phyloP scores from a whole-genome alignment of 1,140 invertebrate genomes.

The Hycleus phaleratus region DNA sequence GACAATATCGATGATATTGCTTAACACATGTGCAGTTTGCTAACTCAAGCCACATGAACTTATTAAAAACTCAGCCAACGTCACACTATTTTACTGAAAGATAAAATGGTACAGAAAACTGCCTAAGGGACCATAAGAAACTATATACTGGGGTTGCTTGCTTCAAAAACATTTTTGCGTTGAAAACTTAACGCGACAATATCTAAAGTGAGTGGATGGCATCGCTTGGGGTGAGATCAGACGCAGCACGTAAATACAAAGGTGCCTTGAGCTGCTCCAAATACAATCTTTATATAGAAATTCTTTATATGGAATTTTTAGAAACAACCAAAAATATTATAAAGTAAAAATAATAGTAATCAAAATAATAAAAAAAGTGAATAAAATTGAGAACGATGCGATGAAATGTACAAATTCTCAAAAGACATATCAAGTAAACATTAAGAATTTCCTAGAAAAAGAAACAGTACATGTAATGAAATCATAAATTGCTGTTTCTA shows the following conservation, averaged over 20 bases:
- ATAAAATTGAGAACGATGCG: neutral
- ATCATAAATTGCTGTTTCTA: constrained; percentile 8
- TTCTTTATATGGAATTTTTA: constrained; percentile 17
- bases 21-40: neutral
- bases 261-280: constrained; percentile 27
- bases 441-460: neutral
- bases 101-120: constrained; percentile 11
- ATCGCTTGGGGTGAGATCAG: constrained; percentile 22
- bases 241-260: constrained; percentile 26
- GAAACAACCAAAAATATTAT: constrained; percentile 31
- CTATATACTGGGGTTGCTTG: constrained; percentile 22
- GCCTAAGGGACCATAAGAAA: constrained; percentile 19
- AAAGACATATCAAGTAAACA: neutral
- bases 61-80: constrained; percentile 4
- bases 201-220: constrained; percentile 21
- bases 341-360: constrained; percentile 20
- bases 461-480: constrained; percentile 5
- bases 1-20: neutral
- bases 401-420: neutral
- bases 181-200: constrained; percentile 29
- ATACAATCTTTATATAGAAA: constrained; percentile 30
- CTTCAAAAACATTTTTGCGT: constrained; percentile 28
- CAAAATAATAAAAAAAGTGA: too few species aligned
- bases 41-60: neutral
- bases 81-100: constrained; percentile 9